Conservation (phyloP, 2,888 invertebrate species). For the Cloeon dipterum region DNA sequence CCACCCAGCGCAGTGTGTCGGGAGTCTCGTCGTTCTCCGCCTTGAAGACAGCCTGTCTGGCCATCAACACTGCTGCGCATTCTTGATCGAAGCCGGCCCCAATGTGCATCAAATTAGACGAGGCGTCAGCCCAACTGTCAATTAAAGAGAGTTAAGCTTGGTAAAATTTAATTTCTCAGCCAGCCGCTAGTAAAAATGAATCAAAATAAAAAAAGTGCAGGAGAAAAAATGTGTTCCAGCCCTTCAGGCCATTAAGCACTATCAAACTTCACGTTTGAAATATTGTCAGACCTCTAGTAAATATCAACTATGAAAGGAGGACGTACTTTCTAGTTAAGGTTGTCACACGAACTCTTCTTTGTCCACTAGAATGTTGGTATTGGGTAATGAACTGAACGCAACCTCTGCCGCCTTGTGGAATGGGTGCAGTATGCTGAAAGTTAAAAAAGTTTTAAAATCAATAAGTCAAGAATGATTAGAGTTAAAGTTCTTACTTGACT, state of each 20-base stretch:
- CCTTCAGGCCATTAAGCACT: no score
- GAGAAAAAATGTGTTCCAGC: no score
- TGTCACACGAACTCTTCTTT: conserved; percentile 83
- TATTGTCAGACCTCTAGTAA: no score
- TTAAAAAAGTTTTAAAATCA: not conserved
- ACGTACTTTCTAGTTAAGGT: conserved; percentile 89
- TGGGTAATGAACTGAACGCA: conserved; percentile 96
- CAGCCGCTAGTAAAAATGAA: no score
- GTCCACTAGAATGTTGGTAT: conserved; percentile 94
- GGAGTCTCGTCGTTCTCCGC: conserved; percentile 91
- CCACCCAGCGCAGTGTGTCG: conserved; percentile 96
- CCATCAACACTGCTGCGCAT: conserved; percentile 92
- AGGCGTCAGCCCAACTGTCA: conserved; percentile 83
- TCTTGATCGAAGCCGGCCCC: conserved; percentile 96
- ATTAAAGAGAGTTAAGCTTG: no score
- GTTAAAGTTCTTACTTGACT: conserved; percentile 21
- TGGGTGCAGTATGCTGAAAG: conserved; percentile 71
- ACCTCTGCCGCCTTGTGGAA: conserved; percentile 88
- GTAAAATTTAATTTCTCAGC: no score
- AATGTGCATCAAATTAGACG: conserved; percentile 70
- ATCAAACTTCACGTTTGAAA: not conserved
- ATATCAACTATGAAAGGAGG: no score
- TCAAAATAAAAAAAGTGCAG: not conserved
- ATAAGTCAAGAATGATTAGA: no score
- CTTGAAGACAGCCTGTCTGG: conserved; percentile 84